A percentile compares a stretch with the other conserved stretches of the same genome.
These are phyloP conservation scores for Frieseomelitta varia DNA, from an alignment of 1,140 invertebrate species.

Conservation along the genomic window DNA sequence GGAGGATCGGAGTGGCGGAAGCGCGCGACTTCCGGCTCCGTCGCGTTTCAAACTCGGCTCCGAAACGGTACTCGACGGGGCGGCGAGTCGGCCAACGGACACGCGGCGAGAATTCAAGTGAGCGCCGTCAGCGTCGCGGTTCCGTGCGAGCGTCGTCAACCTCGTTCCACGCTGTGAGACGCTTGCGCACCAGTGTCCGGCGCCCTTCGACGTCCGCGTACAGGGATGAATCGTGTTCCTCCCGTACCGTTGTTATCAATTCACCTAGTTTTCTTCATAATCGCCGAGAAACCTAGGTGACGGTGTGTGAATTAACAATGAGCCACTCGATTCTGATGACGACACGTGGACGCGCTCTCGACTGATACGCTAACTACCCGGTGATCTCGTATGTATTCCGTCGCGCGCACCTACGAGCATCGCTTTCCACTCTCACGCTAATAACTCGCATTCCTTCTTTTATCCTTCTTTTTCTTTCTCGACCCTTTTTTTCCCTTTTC, in stretches of 20 bases:
- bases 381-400: not conserved
- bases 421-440: not conserved
- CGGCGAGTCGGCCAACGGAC: slow-evolving; percentile 69
- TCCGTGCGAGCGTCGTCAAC: slow-evolving; percentile 63
- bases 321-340: slow-evolving; percentile 44
- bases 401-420: too few relatives aligned
- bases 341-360: not conserved
- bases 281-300: slow-evolving; percentile 38
- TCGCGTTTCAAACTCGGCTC: slow-evolving; percentile 17
- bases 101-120: slow-evolving; percentile 77
- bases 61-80: slow-evolving; percentile 44
- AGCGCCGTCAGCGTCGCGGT: slow-evolving; percentile 69
- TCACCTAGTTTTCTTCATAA: slow-evolving; percentile 65
- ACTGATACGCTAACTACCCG: not conserved
- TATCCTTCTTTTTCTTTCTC: not conserved
- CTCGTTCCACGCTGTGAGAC: slow-evolving; percentile 41
- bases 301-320: slow-evolving; percentile 56
- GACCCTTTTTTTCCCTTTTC: not conserved
- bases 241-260: slow-evolving; percentile 63
- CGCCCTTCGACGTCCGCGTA: slow-evolving; percentile 39
- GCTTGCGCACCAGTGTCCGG: slow-evolving; percentile 56
- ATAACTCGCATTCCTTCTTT: not conserved
- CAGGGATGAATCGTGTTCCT: slow-evolving; percentile 60
- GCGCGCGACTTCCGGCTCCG: slow-evolving; percentile 40
- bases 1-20: slow-evolving; percentile 11